phyloP scores from a whole-genome alignment of 1,140 invertebrate genomes.

The Zaprionus inermis region DNA sequence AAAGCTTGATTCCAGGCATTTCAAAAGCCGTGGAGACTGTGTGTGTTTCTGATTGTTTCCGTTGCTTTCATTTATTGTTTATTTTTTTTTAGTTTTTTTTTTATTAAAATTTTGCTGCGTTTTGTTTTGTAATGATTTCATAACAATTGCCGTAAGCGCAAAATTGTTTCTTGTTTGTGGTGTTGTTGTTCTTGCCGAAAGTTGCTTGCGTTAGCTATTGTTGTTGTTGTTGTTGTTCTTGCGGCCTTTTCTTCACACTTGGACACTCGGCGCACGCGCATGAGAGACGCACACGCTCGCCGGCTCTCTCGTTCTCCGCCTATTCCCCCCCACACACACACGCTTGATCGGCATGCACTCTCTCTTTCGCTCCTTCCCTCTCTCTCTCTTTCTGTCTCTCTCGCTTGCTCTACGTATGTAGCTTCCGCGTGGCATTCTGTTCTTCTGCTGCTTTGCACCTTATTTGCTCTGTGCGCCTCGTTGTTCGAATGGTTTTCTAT shows the following conservation, averaged over 20 bases:
- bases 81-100: constrained; percentile 35
- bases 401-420: constrained; percentile 1
- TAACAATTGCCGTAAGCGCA: constrained; percentile 76
- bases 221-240: constrained; percentile 41
- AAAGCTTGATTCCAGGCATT: neutral
- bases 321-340: constrained; percentile 6
- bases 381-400: constrained; percentile 2
- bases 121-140: constrained; percentile 80
- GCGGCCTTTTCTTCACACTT: constrained; percentile 39
- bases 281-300: constrained; percentile 21
- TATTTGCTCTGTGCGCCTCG: constrained; percentile 47
- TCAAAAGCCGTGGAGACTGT: neutral
- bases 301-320: constrained; percentile 9
- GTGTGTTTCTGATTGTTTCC: neutral
- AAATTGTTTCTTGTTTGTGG: constrained; percentile 37
- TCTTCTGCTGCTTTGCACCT: constrained; percentile 59
- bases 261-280: constrained; percentile 53
- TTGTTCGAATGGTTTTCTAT: constrained; percentile 67
- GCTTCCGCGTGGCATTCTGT: constrained; percentile 78
- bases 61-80: neutral
- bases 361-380: constrained; percentile 1
- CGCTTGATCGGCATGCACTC: constrained; percentile 5
- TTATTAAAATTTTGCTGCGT: constrained; percentile 43
- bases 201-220: constrained; percentile 35
- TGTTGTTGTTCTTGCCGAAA: constrained; percentile 30